Evolutionary conservation across 2,797 vertebrate genomes (phyloP).

Genomic region (Aselliscus stoliczkanus): DNA sequence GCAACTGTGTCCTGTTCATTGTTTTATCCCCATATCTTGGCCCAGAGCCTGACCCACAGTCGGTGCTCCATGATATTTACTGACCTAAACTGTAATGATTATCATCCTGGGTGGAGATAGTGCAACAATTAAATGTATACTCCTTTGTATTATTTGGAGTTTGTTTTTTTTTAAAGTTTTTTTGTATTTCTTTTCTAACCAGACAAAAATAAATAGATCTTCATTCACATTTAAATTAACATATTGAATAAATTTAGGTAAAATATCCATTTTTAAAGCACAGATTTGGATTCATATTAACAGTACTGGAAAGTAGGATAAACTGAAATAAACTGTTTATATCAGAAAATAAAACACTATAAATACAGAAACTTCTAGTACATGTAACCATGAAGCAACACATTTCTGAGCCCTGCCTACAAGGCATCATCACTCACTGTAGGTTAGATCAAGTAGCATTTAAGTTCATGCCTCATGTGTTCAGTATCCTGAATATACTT

Average conservation of each 20-base stretch:
- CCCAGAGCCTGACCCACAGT: neutral
- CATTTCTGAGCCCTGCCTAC: neutral
- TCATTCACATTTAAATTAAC: neutral
- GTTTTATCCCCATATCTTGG: neutral
- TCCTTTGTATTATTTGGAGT: neutral
- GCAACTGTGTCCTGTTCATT: neutral
- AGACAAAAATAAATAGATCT: neutral
- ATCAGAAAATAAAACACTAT: neutral
- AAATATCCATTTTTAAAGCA: neutral
- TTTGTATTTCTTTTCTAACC: conserved; percentile 22
- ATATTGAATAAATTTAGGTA: neutral
- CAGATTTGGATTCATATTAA: neutral
- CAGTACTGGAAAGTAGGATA: neutral
- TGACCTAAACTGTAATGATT: neutral
- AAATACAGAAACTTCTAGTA: neutral
- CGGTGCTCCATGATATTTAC: neutral
- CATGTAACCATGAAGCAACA: neutral
- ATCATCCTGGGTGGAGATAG: neutral
- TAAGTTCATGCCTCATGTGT: neutral
- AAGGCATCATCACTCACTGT: neutral
- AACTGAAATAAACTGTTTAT: neutral
- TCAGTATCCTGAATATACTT: neutral
- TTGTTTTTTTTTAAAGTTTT: neutral
- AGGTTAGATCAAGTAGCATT: neutral
- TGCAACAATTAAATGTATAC: neutral